Conservation (phyloP, 1,140 invertebrate genomes). For the Goniozus legneri region DNA sequence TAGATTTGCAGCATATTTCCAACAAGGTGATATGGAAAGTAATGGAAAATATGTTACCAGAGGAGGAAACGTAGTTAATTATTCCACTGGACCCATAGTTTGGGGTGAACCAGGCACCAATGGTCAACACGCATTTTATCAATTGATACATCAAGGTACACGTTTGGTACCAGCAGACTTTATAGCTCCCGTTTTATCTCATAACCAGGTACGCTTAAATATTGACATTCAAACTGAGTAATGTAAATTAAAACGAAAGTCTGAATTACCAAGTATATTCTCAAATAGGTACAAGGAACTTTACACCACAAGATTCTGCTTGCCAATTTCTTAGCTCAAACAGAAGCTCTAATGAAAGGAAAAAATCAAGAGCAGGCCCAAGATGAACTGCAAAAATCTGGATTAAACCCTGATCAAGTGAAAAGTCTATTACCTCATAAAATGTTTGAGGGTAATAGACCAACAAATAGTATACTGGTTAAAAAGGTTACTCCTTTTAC, state of each 20-base stretch:
- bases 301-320: constrained; percentile 84
- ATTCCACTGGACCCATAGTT: constrained; percentile 75
- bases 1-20: constrained; percentile 98
- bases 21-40: constrained; percentile 99
- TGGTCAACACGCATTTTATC: constrained; percentile 98
- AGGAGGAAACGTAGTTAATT: constrained; percentile 70
- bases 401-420: constrained; percentile 69
- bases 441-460: constrained; percentile 94
- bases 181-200: constrained; percentile 88
- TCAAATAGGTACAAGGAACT: constrained; percentile 41
- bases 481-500: constrained; percentile 91
- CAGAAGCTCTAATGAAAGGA: constrained; percentile 94
- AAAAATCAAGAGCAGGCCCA: constrained; percentile 77
- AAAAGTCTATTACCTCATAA: constrained; percentile 90
- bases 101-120: constrained; percentile 97
- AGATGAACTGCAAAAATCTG: constrained; percentile 70
- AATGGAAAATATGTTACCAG: constrained; percentile 96
- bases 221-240: constrained; percentile 38
- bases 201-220: constrained; percentile 83
- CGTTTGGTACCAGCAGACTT: constrained; percentile 96
- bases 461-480: constrained; percentile 97
- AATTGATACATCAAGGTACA: constrained; percentile 89
- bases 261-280: background rate
- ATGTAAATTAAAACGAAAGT: background rate
- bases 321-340: constrained; percentile 98